These are phyloP conservation scores for Myotis daubentonii DNA, from an alignment of 2,797 vertebrate species.

Conservation along the genomic window DNA sequence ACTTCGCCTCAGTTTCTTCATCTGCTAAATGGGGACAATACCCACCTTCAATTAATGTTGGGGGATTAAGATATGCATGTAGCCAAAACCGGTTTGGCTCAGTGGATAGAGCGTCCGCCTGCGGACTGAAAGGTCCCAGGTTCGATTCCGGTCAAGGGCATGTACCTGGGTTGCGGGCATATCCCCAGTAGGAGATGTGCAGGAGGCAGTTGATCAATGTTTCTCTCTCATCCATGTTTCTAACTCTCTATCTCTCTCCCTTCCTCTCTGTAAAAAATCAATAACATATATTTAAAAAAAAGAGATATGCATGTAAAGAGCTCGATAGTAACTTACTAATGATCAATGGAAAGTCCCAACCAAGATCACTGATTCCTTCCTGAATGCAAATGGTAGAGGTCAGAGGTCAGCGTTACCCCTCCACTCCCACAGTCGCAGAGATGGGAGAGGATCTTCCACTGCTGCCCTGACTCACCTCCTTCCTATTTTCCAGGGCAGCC, in stretches of 20 bases:
- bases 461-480: slow-evolving; percentile 85
- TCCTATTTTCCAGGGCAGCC: slow-evolving; percentile 87
- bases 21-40: not conserved
- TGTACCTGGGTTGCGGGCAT: too few relatives aligned
- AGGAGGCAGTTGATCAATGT: too few relatives aligned
- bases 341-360: not conserved
- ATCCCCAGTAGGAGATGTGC: too few relatives aligned
- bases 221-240: too few relatives aligned
- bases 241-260: too few relatives aligned
- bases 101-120: too few relatives aligned
- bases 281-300: too few relatives aligned
- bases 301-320: not conserved
- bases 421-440: not conserved
- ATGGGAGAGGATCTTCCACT: not conserved
- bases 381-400: not conserved
- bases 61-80: not conserved
- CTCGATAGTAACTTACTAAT: not conserved
- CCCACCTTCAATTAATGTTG: not conserved
- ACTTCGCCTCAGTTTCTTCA: not conserved
- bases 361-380: not conserved
- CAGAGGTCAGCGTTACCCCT: not conserved
- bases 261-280: too few relatives aligned
- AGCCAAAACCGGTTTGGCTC: too few relatives aligned
- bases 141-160: too few relatives aligned
- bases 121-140: too few relatives aligned